Evolutionary conservation across 1,140 invertebrate genomes (phyloP).

Genomic region (Delia radicum): DNA sequence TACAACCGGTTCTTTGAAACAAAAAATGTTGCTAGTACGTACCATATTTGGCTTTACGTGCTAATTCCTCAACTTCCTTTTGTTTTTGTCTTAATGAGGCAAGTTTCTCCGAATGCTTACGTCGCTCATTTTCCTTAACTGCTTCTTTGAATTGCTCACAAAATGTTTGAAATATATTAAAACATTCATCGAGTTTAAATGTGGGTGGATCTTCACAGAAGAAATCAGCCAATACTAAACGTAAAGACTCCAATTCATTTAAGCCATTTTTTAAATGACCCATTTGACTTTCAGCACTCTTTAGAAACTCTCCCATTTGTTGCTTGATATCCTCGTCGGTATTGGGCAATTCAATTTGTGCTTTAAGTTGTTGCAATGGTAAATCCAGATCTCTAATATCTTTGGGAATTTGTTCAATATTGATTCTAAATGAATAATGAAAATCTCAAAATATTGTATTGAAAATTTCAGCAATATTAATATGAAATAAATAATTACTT

Average conservation of each 20-base stretch:
- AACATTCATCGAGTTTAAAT: slow-evolving; percentile 95
- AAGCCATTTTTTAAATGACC: slow-evolving; percentile 75
- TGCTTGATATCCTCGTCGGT: slow-evolving; percentile 79
- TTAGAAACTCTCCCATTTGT: slow-evolving; percentile 86
- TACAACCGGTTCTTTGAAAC: too few species aligned
- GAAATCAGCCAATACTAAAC: slow-evolving; percentile 82
- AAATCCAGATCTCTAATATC: not conserved
- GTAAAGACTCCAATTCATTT: slow-evolving; percentile 76
- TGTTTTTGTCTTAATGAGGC: slow-evolving; percentile 71
- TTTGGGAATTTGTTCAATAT: not conserved
- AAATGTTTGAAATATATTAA: slow-evolving; percentile 84
- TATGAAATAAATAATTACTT: slow-evolving; percentile 64
- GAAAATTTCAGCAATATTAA: not conserved
- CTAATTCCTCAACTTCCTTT: slow-evolving; percentile 68
- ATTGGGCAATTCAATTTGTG: slow-evolving; percentile 74
- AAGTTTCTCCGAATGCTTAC: slow-evolving; percentile 78
- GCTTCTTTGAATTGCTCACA: slow-evolving; percentile 82
- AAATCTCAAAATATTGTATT: not conserved
- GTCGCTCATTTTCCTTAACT: slow-evolving; percentile 75
- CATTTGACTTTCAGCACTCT: slow-evolving; percentile 81
- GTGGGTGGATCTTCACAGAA: slow-evolving; percentile 89
- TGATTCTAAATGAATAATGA: not conserved
- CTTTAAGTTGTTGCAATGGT: slow-evolving; percentile 59
- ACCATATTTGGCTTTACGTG: not conserved
- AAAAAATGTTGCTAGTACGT: too few species aligned